phyloP scores from a whole-genome alignment of 2,113 vertebrate genomes.

The Dasyurus viverrinus region DNA sequence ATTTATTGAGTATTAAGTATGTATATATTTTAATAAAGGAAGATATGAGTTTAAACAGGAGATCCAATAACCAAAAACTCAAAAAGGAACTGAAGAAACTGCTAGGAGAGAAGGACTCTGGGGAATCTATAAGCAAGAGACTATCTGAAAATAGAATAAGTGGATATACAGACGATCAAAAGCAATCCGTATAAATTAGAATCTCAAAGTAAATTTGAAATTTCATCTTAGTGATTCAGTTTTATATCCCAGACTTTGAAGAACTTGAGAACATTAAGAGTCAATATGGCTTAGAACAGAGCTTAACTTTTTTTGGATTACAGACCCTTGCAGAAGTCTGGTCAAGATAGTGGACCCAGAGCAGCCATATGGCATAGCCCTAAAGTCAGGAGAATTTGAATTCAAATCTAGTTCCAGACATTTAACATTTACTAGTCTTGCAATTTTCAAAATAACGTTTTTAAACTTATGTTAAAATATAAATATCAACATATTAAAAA shows the following conservation, averaged over 20 bases:
- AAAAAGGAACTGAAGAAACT: background rate
- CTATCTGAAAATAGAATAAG: background rate
- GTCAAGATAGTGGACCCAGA: background rate
- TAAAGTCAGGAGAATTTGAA: no score
- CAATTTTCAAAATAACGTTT: background rate
- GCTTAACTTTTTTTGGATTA: no score
- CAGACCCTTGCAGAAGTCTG: background rate
- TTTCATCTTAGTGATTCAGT: background rate
- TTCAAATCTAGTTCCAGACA: no score
- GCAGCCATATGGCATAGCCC: no score
- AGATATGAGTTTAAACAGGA: constrained; percentile 1
- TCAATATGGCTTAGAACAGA: no score
- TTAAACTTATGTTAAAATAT: background rate
- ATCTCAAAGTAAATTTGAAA: background rate
- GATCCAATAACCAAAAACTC: background rate
- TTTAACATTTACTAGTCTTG: no score
- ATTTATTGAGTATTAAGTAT: background rate
- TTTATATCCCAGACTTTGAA: background rate
- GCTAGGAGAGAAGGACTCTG: background rate
- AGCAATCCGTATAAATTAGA: constrained; percentile 7
- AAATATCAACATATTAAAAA: background rate
- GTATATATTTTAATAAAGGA: background rate
- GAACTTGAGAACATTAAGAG: background rate
- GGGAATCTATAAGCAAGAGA: background rate
- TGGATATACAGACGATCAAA: background rate